Percentiles rank a stretch among this genome's conserved stretches.
These are phyloP conservation scores for Samia ricini DNA, from an alignment of 1,140 invertebrate species.

Conservation along the genomic window DNA sequence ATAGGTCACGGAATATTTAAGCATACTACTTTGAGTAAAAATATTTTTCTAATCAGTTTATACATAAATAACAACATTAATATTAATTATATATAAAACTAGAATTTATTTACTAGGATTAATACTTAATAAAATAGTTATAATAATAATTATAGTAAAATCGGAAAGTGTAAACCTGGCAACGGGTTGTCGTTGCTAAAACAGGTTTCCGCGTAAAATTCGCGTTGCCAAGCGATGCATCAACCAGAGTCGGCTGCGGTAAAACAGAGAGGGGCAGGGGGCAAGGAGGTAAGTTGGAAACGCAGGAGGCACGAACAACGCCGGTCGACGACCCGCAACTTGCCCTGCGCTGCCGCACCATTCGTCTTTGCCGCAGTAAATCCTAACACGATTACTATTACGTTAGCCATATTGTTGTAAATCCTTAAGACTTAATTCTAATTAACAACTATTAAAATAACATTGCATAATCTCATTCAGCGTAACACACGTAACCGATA, in stretches of 20 bases:
- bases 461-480: background rate
- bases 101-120: too few relatives aligned
- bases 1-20: background rate
- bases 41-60: background rate
- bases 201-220: constrained; percentile 73
- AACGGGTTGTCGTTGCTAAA: constrained; percentile 56
- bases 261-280: constrained; percentile 40
- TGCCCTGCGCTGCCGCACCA: constrained; percentile 66
- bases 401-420: constrained; percentile 34
- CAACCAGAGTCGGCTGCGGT: constrained; percentile 55
- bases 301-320: constrained; percentile 62
- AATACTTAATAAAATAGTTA: too few relatives aligned
- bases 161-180: constrained; percentile 38
- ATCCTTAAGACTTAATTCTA: background rate
- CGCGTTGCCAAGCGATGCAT: constrained; percentile 67
- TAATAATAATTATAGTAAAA: too few relatives aligned
- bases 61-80: background rate
- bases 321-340: constrained; percentile 69
- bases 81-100: too few relatives aligned
- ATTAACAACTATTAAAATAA: background rate
- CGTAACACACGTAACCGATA: background rate
- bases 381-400: constrained; percentile 52
- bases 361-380: constrained; percentile 55
- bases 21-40: too few relatives aligned
- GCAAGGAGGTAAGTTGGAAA: constrained; percentile 50